These are phyloP conservation scores for Microctenopoma steveboyesi DNA, from an alignment of 2,797 vertebrate species.

Conservation along the genomic window DNA sequence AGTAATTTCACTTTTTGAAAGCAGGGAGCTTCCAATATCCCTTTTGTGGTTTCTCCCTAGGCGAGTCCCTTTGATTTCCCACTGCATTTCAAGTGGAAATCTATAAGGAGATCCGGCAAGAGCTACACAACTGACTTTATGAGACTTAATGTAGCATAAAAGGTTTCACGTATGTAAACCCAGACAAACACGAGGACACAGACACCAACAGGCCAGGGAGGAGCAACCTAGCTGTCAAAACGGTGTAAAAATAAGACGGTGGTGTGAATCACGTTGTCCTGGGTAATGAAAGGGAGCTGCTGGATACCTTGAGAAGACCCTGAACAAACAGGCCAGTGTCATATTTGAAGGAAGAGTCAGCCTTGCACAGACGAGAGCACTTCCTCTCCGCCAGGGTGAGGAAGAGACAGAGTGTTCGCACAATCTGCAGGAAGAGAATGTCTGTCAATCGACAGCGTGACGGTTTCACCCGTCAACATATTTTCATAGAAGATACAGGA, in stretches of 20 bases:
- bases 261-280: background rate
- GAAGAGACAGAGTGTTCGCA: slow-evolving; percentile 95
- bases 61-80: background rate
- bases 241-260: background rate
- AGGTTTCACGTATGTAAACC: background rate
- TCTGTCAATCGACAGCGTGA: background rate
- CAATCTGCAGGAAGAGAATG: slow-evolving; percentile 83
- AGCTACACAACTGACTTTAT: slow-evolving; percentile 6
- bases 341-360: slow-evolving; percentile 92
- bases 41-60: background rate
- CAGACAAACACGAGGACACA: slow-evolving; percentile 4
- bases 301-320: slow-evolving; percentile 94
- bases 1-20: slow-evolving; percentile 3
- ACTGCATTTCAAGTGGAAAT: slow-evolving; percentile 1
- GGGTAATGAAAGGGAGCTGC: background rate
- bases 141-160: background rate
- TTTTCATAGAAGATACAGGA: too few species aligned
- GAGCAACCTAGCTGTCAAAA: slow-evolving; percentile 22
- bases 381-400: slow-evolving; percentile 93
- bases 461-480: too few species aligned
- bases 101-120: slow-evolving; percentile 8
- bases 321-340: slow-evolving; percentile 97
- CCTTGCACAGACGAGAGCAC: slow-evolving; percentile 93
- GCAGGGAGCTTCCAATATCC: background rate
- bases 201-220: background rate